phyloP scores from a whole-genome alignment of 1,140 invertebrate species.

The Drosophila oshimai region DNA sequence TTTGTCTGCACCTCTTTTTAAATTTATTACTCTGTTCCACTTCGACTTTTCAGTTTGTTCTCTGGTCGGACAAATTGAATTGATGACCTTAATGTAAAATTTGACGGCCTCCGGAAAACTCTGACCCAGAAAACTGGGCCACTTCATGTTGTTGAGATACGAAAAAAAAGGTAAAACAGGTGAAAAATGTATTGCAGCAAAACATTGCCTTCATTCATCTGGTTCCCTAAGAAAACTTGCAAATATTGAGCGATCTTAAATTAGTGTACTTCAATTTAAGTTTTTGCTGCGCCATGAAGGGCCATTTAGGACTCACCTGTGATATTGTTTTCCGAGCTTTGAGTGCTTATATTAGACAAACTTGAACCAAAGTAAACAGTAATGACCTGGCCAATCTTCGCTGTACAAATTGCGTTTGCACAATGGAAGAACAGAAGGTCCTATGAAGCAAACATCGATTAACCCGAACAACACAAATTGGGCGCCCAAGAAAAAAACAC shows the following conservation, averaged over 20 bases:
- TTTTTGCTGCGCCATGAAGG: constrained; percentile 19
- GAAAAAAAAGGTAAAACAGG: background rate
- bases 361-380: constrained; percentile 29
- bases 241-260: constrained; percentile 7
- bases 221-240: background rate
- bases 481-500: constrained; percentile 23
- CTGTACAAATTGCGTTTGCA: no score
- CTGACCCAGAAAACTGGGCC: constrained; percentile 15
- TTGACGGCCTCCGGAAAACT: constrained; percentile 10
- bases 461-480: constrained; percentile 45
- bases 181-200: background rate
- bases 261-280: constrained; percentile 16
- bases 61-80: constrained; percentile 27
- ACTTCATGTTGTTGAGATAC: constrained; percentile 1
- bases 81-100: constrained; percentile 34
- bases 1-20: constrained; percentile 1
- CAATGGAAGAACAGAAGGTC: background rate
- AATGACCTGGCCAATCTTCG: constrained; percentile 6
- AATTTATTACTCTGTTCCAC: constrained; percentile 30
- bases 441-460: constrained; percentile 26
- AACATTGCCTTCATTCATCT: background rate
- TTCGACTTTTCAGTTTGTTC: constrained; percentile 17
- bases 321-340: constrained; percentile 25
- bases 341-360: constrained; percentile 29
- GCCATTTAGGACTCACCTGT: constrained; percentile 25